Evolutionary conservation across 2,888 invertebrate genomes (phyloP).

Genomic region (Aleiodes leptofemur): DNA sequence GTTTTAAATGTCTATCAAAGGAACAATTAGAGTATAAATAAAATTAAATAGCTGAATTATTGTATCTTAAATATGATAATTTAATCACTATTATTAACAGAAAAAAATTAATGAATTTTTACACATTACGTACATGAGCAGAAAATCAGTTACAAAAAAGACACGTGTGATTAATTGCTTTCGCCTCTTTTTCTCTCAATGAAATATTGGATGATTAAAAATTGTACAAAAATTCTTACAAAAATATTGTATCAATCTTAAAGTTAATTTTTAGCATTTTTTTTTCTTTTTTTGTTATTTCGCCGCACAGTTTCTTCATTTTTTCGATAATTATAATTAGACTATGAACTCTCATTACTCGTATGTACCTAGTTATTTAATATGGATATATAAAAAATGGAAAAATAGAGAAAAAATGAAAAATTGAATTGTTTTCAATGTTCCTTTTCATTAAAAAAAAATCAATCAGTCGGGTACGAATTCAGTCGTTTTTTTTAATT

Average conservation of each 20-base stretch:
- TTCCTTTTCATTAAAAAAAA: not conserved
- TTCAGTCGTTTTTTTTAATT: not conserved
- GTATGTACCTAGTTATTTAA: slow-evolving; percentile 29
- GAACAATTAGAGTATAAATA: slow-evolving; percentile 2
- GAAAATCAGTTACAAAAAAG: slow-evolving; percentile 1
- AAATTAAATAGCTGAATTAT: slow-evolving; percentile 26
- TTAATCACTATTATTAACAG: slow-evolving; percentile 28
- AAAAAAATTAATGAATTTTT: slow-evolving; percentile 12
- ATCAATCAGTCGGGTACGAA: not conserved
- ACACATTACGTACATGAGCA: slow-evolving; percentile 6
- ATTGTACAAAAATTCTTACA: slow-evolving; percentile 11
- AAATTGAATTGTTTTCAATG: not conserved
- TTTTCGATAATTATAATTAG: slow-evolving; percentile 11
- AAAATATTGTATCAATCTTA: slow-evolving; percentile 35
- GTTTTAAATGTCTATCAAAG: slow-evolving; percentile 1
- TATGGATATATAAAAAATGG: slow-evolving; percentile 33
- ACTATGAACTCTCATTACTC: slow-evolving; percentile 19
- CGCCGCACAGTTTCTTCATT: slow-evolving; percentile 11
- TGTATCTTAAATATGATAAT: slow-evolving; percentile 20
- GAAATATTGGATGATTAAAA: not conserved
- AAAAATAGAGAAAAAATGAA: slow-evolving; percentile 4
- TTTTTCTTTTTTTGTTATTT: not conserved
- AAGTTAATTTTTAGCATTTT: slow-evolving; percentile 5
- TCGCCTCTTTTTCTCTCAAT: not conserved
- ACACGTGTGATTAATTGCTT: slow-evolving; percentile 18